These are phyloP conservation scores for Teleopsis dalmanni DNA, from an alignment of 1,140 invertebrate species.

Conservation along the genomic window DNA sequence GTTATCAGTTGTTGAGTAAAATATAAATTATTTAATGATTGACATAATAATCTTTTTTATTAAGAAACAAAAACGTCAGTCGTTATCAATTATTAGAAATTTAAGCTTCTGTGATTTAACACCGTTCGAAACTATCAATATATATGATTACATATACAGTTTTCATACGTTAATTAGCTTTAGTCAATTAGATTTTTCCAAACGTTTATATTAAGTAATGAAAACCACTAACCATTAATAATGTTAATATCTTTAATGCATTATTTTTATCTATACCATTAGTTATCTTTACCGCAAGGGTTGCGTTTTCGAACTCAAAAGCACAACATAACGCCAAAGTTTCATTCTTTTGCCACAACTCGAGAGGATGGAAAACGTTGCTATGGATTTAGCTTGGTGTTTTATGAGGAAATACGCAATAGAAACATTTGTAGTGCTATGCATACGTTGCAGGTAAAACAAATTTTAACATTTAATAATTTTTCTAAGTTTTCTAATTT, in stretches of 20 bases:
- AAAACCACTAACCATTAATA: too few relatives aligned
- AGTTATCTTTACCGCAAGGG: slow-evolving; percentile 84
- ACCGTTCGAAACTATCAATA: too few relatives aligned
- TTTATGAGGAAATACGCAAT: slow-evolving; percentile 92
- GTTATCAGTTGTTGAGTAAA: too few relatives aligned
- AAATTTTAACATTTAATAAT: neutral
- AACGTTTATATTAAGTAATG: too few relatives aligned
- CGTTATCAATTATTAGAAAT: too few relatives aligned
- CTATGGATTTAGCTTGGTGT: slow-evolving; percentile 90
- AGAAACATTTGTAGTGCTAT: slow-evolving; percentile 87
- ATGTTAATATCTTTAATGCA: neutral
- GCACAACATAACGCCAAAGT: slow-evolving; percentile 77
- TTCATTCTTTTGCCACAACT: slow-evolving; percentile 96
- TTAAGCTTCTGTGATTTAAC: too few relatives aligned
- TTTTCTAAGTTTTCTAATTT: neutral
- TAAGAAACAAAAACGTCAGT: too few relatives aligned
- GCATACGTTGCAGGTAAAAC: slow-evolving; percentile 78
- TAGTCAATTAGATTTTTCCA: too few relatives aligned
- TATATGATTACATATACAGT: too few relatives aligned
- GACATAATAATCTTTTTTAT: too few relatives aligned
- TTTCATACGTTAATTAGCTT: too few relatives aligned
- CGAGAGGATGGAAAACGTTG: slow-evolving; percentile 89
- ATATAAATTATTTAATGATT: too few relatives aligned
- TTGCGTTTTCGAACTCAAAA: slow-evolving; percentile 91
- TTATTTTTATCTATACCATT: slow-evolving; percentile 35